Conservation (phyloP, 2,797 vertebrate species). For the Denticeps clupeoides region DNA sequence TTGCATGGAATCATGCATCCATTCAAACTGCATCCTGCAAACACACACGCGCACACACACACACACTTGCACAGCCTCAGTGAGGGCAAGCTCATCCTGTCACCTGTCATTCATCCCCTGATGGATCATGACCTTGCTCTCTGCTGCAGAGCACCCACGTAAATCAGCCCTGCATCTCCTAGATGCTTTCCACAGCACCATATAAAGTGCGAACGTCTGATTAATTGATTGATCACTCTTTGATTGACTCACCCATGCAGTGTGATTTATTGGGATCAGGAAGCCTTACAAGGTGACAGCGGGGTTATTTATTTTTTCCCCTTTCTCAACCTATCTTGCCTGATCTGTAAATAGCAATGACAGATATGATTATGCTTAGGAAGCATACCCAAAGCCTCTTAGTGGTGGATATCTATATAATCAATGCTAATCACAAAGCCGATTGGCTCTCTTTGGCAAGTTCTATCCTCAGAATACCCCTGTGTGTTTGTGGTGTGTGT, state of each 20-base stretch:
- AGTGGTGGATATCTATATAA: constrained; percentile 11
- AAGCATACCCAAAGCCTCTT: constrained; percentile 4
- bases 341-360: constrained; percentile 8
- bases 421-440: constrained; percentile 19
- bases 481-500: background rate
- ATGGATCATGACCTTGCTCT: constrained; percentile 49
- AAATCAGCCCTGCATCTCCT: constrained; percentile 46
- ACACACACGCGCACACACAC: constrained; percentile 4
- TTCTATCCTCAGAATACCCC: background rate
- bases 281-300: constrained; percentile 8
- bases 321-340: constrained; percentile 13
- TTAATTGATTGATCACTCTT: constrained; percentile 33
- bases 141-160: constrained; percentile 37
- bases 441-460: background rate
- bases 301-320: constrained; percentile 10
- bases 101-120: constrained; percentile 54
- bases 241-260: too few relatives aligned
- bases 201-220: constrained; percentile 43
- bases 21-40: constrained; percentile 7
- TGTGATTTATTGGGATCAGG: constrained; percentile 36
- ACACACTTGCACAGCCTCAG: constrained; percentile 5
- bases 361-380: constrained; percentile 15
- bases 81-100: constrained; percentile 43
- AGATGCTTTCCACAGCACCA: constrained; percentile 36
- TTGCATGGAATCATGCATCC: background rate